These are phyloP conservation scores for Enteromius anoplus DNA, from an alignment of 2,797 vertebrate species.

Conservation along the genomic window DNA sequence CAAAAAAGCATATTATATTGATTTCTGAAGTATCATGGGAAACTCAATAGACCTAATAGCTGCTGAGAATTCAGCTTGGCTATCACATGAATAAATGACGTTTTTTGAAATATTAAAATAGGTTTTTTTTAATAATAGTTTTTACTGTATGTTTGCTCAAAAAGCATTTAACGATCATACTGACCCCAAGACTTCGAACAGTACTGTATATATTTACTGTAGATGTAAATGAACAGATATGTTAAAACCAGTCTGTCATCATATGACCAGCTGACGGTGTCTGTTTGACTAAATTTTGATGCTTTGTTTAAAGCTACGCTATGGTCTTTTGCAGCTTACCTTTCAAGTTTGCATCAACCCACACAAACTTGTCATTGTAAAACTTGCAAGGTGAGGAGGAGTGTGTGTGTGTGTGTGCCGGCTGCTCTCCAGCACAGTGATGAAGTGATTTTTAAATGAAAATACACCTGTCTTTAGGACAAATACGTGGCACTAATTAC, in stretches of 20 bases:
- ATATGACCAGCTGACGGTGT: constrained; percentile 12
- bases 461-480: constrained; percentile 86
- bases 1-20: not conserved
- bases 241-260: constrained; percentile 27
- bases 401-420: constrained; percentile 54
- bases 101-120: not conserved
- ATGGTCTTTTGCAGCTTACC: constrained; percentile 51
- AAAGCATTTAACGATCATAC: not conserved
- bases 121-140: not conserved
- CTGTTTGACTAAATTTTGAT: constrained; percentile 16
- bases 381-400: constrained; percentile 57
- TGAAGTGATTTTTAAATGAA: constrained; percentile 85
- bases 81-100: not conserved
- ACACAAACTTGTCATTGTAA: constrained; percentile 62
- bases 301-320: constrained; percentile 46
- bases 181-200: too few relatives aligned
- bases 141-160: not conserved
- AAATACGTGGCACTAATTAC: constrained; percentile 86
- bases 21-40: not conserved
- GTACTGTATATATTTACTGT: not conserved
- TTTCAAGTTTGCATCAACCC: constrained; percentile 51
- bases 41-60: not conserved
- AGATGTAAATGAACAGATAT: constrained; percentile 27
- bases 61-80: not conserved
- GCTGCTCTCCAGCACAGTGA: constrained; percentile 72